Evolutionary conservation across 2,113 vertebrate genomes (phyloP).

Genomic region (Bubo bubo): DNA sequence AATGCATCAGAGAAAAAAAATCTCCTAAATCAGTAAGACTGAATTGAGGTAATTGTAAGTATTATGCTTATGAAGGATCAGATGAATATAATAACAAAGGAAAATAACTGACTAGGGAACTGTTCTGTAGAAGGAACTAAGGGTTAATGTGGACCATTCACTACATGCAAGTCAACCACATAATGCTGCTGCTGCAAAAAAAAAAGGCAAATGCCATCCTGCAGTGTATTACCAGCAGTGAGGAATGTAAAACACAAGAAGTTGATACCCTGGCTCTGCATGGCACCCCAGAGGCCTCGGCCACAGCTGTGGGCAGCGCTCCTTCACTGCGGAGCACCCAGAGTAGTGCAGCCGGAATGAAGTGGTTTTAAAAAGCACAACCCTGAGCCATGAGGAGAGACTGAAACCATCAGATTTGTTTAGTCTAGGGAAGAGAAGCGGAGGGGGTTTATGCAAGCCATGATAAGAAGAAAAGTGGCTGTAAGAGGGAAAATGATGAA

Average conservation of each 20-base stretch:
- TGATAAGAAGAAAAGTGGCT: neutral
- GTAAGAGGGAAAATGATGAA: neutral
- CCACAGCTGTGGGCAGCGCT: neutral
- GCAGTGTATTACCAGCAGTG: neutral
- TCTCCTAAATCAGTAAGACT: neutral
- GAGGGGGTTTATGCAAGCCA: neutral
- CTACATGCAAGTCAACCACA: accelerated
- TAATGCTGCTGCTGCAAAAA: neutral
- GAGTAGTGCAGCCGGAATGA: neutral
- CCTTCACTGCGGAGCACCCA: neutral
- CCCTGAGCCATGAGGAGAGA: neutral
- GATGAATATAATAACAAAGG: neutral
- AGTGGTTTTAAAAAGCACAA: neutral
- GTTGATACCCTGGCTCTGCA: neutral
- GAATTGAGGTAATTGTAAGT: neutral
- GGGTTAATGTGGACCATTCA: neutral
- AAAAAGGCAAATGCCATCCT: neutral
- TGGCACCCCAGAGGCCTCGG: neutral
- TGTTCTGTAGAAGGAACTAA: neutral
- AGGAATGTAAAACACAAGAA: neutral
- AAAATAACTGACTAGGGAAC: neutral
- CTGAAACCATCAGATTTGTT: conserved; percentile 11
- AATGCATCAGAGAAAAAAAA: neutral
- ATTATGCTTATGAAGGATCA: neutral
- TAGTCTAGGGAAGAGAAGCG: conserved; percentile 2